Conservation (phyloP, 2,797 vertebrate species). For the Parauchenoglanis punctatus region DNA sequence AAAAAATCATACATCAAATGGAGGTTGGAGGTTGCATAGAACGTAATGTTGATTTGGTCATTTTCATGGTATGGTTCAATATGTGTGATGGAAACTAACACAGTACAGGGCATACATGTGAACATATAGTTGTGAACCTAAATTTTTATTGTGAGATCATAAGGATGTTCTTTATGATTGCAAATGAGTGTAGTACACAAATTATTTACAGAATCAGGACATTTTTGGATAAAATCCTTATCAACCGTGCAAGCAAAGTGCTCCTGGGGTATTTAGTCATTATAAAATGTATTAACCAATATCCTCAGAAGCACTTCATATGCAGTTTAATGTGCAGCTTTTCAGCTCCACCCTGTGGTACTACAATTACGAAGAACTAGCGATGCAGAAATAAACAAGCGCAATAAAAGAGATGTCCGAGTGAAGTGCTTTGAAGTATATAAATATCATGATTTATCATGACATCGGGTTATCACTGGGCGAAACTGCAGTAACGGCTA, state of each 20-base stretch:
- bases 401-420: neutral
- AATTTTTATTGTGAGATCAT: neutral
- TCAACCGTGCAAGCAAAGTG: neutral
- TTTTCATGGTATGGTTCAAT: neutral
- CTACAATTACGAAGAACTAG: neutral
- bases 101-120: neutral
- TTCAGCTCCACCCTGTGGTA: constrained; percentile 5
- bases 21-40: neutral
- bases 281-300: neutral
- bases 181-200: neutral
- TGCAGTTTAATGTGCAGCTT: neutral
- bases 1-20: neutral
- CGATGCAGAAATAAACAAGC: neutral
- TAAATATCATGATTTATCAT: neutral
- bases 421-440: neutral
- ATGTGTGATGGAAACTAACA: neutral
- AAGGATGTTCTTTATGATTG: neutral
- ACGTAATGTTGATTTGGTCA: neutral
- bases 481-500: neutral
- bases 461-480: neutral
- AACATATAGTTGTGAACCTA: neutral
- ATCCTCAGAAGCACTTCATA: neutral
- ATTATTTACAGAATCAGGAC: neutral
- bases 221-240: neutral
- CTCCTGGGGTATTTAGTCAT: neutral